Evolutionary conservation across 2,888 invertebrate species (phyloP), one percentile per base, ranked within the genome.

Genomic region (Morpho deidamia): DNA sequence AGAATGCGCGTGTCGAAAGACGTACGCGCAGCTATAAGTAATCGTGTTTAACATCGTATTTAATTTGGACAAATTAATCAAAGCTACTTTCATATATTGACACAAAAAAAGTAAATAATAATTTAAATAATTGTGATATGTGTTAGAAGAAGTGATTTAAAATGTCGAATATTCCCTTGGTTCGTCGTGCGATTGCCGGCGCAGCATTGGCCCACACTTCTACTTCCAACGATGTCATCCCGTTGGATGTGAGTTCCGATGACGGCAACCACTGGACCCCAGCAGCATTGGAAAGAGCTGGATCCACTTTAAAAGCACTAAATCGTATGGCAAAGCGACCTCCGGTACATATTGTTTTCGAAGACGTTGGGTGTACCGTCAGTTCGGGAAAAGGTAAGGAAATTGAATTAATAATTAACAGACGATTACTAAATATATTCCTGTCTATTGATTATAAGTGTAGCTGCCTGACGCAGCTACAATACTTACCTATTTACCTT

Each of bases 301-400:
- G 90, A 14, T 85, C 86, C 0, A 87, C 91, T 7, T 70, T 91
- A 55, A 90, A 90, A 56, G 90, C 91, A 7, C 66, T 91, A 11
- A 90, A 91, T 59, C 88, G 88, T 12, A 90, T 91, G 82, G 91
- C 92, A 0, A 92, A 91, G 64, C 75, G 91, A 58, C 91, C 92
- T 5, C 91, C 91, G 0, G 90, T 92, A 4, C 88, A 92, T 65
- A 85, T 93, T 42, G 76, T 91, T 43, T 93, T 93, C 69, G 91
- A 92, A 69, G 92, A 93, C 74, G 65, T 93, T 54, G 83, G 74
- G 11, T 92, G 89, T 63, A 88, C 90, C 0, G 91, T 91, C 34
- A 83, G 76, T 62, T 82, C 90, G 1, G 71, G 76, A 58, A 83
- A 81, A 76, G 86, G 89, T 88, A 72, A 64, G 55, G 23, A 3